Evolutionary conservation across 2,888 invertebrate species (phyloP).

Genomic region (Mesochorus sp.): DNA sequence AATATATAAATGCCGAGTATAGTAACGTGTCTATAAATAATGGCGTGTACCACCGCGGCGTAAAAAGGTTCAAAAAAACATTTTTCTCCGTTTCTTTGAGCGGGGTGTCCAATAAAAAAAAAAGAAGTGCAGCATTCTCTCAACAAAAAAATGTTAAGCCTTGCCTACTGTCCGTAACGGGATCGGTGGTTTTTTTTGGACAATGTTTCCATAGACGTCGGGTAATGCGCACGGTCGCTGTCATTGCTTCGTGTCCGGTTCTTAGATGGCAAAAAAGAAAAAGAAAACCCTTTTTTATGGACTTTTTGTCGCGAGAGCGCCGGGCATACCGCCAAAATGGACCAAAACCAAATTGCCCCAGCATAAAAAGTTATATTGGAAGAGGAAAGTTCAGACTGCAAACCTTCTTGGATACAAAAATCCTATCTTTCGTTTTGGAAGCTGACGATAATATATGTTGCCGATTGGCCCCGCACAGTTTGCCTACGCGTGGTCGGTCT

Average conservation of each 20-base stretch:
- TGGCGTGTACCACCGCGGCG: background rate
- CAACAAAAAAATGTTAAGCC: slow-evolving; percentile 64
- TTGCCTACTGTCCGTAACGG: slow-evolving; percentile 76
- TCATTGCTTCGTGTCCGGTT: slow-evolving; percentile 28
- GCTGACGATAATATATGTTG: slow-evolving; percentile 40
- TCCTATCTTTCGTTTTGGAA: slow-evolving; percentile 17
- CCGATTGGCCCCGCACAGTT: slow-evolving; percentile 38
- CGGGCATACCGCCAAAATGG: slow-evolving; percentile 46
- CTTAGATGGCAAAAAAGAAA: background rate
- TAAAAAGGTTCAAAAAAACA: slow-evolving; percentile 47
- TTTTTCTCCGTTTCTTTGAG: slow-evolving; percentile 17
- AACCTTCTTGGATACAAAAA: slow-evolving; percentile 1
- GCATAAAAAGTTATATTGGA: slow-evolving; percentile 61
- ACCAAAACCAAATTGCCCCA: slow-evolving; percentile 59
- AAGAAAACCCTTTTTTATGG: slow-evolving; percentile 66
- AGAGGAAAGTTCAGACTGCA: background rate
- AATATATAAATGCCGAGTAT: no score
- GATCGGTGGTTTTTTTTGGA: slow-evolving; percentile 72
- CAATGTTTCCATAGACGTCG: slow-evolving; percentile 55
- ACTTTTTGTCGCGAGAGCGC: slow-evolving; percentile 43
- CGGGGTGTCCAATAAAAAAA: slow-evolving; percentile 54
- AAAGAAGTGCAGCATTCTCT: background rate
- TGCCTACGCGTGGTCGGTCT: slow-evolving; percentile 23
- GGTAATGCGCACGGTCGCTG: slow-evolving; percentile 47
- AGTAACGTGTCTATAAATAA: no score